A percentile compares a stretch with the other conserved stretches of the same genome.
These are phyloP conservation scores for Acrossocheilus wenchowensis DNA, from an alignment of 2,797 vertebrate genomes.

Conservation along the genomic window DNA sequence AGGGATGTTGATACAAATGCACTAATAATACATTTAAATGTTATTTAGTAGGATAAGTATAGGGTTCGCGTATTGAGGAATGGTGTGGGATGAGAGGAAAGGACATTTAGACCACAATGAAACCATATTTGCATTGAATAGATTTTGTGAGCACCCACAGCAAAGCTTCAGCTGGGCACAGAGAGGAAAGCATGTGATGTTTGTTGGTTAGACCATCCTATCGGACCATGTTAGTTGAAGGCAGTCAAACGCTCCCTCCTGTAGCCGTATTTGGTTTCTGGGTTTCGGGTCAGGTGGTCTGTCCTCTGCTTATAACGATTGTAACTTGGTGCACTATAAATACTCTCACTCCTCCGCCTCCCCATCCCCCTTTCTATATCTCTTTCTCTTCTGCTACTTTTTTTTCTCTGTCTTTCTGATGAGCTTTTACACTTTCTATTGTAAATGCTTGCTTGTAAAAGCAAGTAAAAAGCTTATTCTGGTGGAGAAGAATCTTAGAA, in stretches of 20 bases:
- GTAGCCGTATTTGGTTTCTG: constrained; percentile 54
- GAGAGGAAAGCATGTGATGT: constrained; percentile 41
- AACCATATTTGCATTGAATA: constrained; percentile 5
- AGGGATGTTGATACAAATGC: constrained; percentile 4
- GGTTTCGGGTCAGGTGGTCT: constrained; percentile 63
- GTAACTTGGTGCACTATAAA: constrained; percentile 67
- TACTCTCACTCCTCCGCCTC: constrained; percentile 47
- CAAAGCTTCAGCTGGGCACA: constrained; percentile 23
- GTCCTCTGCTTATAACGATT: constrained; percentile 65
- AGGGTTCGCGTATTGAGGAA: not conserved
- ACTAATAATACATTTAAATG: constrained; percentile 10
- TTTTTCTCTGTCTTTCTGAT: constrained; percentile 6
- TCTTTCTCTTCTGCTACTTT: constrained; percentile 33
- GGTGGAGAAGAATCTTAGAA: not conserved
- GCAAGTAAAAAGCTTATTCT: not conserved
- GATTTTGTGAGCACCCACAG: constrained; percentile 17
- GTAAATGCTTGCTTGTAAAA: constrained; percentile 13
- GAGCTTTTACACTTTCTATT: constrained; percentile 3
- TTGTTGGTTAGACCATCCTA: constrained; percentile 53
- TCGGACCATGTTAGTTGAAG: constrained; percentile 34
- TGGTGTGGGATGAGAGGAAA: constrained; percentile 29
- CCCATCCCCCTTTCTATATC: constrained; percentile 24
- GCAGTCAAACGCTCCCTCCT: constrained; percentile 22
- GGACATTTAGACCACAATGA: not conserved
- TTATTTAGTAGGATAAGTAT: constrained; percentile 30